Base-by-base conservation (phyloP, 2,888 invertebrate species). In the Unio delphinus region DNA sequence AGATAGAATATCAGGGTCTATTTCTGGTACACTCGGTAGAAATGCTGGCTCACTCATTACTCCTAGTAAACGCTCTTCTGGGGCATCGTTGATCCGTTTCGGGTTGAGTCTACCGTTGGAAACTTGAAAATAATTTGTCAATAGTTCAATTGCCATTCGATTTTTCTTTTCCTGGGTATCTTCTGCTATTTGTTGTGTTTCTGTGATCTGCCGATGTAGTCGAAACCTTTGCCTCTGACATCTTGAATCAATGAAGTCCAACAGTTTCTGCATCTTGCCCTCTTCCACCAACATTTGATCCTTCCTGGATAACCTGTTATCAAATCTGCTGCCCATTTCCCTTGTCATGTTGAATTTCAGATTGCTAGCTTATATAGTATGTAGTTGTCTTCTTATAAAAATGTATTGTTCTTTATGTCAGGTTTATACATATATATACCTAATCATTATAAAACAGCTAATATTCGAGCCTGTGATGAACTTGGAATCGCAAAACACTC, bases 91-190 rank as follows among this genome's bases (percentile, higher is more conserved):
- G 23, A 72, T 45, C 34, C 68, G 69, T 34, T 59, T 65, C 15
- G 65, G 30, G 34, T 63, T 65, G 2, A 72, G 68, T n/a, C 77
- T 62, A 23, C 77, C 77, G 45, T 75, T 77, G 1, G 77, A 73
- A 6, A 77, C 74, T 65, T 77, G 75, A 63, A 77, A 77, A 63
- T 77, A 77, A 54, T 75, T 75, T 64, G 73, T 75, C 64, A 77
- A 61, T 28, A 77, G 60, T 55, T 73, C 73, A 18, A 77, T 67
- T 4, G 77, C 75, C 18, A 75, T 75, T 72, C 72, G 75, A 59
- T 77, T 74, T 59, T 68, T 62, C 20, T 65, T 67, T 61, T 77
- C 75, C 57, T 77, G 75, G 63, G 73, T 73, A 26, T 75, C 77
- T 45, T 77, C 77, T 4, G 77, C 75, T 11, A 69, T 72, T 63